phyloP scores from a whole-genome alignment of 2,797 vertebrate species.

The Cirrhinus mrigala region DNA sequence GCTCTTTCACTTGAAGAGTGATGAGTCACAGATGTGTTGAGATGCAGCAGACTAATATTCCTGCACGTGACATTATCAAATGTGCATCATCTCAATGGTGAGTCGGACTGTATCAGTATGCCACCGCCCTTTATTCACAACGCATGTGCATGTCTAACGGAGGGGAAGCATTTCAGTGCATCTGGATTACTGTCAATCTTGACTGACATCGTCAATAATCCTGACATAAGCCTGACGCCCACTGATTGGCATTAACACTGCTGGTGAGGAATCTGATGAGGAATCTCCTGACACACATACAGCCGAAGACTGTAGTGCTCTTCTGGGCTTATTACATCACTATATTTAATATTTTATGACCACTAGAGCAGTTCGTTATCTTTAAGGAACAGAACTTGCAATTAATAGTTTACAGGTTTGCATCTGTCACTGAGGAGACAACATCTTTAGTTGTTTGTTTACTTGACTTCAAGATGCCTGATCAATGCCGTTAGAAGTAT shows the following conservation, averaged over 20 bases:
- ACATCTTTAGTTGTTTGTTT: background rate
- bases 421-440: background rate
- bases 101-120: background rate
- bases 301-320: background rate
- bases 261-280: background rate
- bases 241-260: conserved; percentile 33
- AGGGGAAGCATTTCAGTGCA: background rate
- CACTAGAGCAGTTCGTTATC: background rate
- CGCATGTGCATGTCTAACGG: background rate
- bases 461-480: background rate
- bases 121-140: background rate
- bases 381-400: background rate
- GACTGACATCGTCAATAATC: conserved; percentile 50
- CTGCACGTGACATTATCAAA: background rate
- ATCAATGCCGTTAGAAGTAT: background rate
- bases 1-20: background rate
- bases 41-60: conserved; percentile 8
- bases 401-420: background rate
- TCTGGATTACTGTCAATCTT: conserved; percentile 54
- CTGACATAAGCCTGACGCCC: conserved; percentile 19
- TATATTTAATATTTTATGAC: background rate
- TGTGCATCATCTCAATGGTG: background rate
- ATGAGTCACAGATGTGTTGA: background rate
- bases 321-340: background rate
- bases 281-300: conserved; percentile 4